Conservation (phyloP, 2,888 invertebrate genomes). For the Heteromyza rotundicornis region DNA sequence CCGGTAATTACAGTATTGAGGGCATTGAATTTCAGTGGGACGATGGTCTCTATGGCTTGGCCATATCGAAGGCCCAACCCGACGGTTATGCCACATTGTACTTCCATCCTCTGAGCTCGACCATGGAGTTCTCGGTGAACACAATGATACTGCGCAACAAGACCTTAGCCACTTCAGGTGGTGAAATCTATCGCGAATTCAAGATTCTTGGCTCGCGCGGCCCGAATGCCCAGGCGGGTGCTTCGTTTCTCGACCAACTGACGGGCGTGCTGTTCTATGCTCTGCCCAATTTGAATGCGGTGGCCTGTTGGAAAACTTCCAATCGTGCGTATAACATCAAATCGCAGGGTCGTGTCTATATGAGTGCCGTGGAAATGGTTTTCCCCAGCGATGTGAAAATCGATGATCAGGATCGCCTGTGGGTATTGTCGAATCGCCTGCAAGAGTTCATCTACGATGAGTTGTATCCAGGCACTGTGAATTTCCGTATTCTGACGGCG, state of each 20-base stretch:
- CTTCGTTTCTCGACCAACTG: conserved; percentile 73
- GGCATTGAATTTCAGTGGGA: conserved; percentile 77
- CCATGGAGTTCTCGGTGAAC: conserved; percentile 77
- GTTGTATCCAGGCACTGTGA: conserved; percentile 69
- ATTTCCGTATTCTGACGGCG: conserved; percentile 75
- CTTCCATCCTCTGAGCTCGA: conserved; percentile 81
- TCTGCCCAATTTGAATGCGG: conserved; percentile 75
- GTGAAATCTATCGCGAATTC: conserved; percentile 70
- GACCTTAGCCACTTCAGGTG: conserved; percentile 62
- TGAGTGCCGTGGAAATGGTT: conserved; percentile 74
- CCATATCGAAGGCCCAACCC: conserved; percentile 69
- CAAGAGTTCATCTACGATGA: conserved; percentile 74
- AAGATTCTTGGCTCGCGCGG: conserved; percentile 74
- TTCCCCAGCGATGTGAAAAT: conserved; percentile 82
- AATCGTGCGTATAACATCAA: conserved; percentile 72
- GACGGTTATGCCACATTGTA: conserved; percentile 76
- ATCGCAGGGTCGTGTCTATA: conserved; percentile 75
- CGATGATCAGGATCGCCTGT: conserved; percentile 72
- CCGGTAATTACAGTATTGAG: conserved; percentile 75
- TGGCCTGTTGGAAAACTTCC: conserved; percentile 79
- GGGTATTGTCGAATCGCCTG: conserved; percentile 77
- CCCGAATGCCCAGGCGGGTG: conserved; percentile 75
- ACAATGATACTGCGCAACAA: conserved; percentile 72
- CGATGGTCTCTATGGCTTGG: conserved; percentile 79
- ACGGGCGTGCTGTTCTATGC: conserved; percentile 79